Evolutionary conservation across 2,113 vertebrate species (phyloP).

Genomic region (Sardina pilchardus): DNA sequence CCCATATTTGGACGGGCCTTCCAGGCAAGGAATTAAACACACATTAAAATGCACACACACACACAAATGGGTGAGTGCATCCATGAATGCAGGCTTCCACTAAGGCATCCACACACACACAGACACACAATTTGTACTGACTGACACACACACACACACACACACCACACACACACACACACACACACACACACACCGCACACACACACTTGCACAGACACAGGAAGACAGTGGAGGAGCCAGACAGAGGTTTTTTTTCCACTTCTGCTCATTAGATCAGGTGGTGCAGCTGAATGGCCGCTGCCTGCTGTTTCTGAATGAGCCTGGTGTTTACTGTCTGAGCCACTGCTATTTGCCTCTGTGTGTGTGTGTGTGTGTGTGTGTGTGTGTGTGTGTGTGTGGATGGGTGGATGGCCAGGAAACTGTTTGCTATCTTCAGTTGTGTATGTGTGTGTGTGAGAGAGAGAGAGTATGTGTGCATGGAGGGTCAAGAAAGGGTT

Average conservation of each 20-base stretch:
- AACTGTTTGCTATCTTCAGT: not conserved
- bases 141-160: not conserved
- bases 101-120: not conserved
- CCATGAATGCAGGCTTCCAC: not conserved
- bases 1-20: not conserved
- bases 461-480: not conserved
- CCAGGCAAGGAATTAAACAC: not conserved
- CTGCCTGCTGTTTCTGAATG: not conserved
- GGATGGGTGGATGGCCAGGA: not conserved
- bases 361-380: not conserved
- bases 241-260: not conserved
- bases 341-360: not conserved
- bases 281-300: not conserved
- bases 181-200: not conserved
- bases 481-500: not conserved
- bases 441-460: not conserved
- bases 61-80: not conserved
- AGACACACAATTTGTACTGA: not conserved
- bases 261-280: not conserved
- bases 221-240: not conserved
- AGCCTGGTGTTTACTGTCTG: not conserved
- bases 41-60: not conserved
- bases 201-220: not conserved
- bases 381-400: not conserved
- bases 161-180: not conserved